phyloP scores from a whole-genome alignment of 2,888 invertebrate species.

The Leptinotarsa peninsularis region DNA sequence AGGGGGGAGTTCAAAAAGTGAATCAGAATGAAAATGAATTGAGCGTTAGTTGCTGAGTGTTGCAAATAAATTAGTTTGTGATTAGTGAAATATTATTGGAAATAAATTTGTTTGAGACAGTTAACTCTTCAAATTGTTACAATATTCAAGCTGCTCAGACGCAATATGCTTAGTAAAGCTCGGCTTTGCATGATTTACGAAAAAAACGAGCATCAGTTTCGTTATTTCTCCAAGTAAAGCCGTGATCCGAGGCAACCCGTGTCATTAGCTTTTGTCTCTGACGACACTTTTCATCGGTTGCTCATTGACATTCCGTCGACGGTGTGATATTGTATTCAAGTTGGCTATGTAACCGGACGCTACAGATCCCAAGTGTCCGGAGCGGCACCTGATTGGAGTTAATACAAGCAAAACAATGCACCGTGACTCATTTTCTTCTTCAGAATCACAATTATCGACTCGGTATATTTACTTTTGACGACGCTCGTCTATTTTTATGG shows the following conservation, averaged over 20 bases:
- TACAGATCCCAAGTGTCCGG: slow-evolving; percentile 49
- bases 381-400: slow-evolving; percentile 45
- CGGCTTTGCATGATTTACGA: too few species aligned
- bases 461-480: slow-evolving; percentile 14
- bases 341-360: slow-evolving; percentile 46
- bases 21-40: too few species aligned
- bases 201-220: too few species aligned
- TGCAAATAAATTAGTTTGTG: too few species aligned
- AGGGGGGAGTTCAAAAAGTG: too few species aligned
- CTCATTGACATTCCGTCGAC: slow-evolving; percentile 28
- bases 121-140: too few species aligned
- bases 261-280: slow-evolving; percentile 10
- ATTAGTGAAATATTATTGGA: too few species aligned
- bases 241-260: background rate
- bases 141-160: too few species aligned
- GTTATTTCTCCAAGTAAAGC: background rate
- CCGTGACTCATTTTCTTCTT: slow-evolving; percentile 34
- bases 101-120: too few species aligned
- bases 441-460: slow-evolving; percentile 24
- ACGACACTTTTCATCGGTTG: background rate
- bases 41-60: too few species aligned
- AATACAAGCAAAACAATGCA: slow-evolving; percentile 41
- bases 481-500: slow-evolving; percentile 5
- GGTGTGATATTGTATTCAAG: slow-evolving; percentile 44
- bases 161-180: too few species aligned